Evolutionary conservation across 2,888 invertebrate genomes (phyloP), one percentile per base, ranked within the genome.

Genomic region (Drosophila neonasuta): DNA sequence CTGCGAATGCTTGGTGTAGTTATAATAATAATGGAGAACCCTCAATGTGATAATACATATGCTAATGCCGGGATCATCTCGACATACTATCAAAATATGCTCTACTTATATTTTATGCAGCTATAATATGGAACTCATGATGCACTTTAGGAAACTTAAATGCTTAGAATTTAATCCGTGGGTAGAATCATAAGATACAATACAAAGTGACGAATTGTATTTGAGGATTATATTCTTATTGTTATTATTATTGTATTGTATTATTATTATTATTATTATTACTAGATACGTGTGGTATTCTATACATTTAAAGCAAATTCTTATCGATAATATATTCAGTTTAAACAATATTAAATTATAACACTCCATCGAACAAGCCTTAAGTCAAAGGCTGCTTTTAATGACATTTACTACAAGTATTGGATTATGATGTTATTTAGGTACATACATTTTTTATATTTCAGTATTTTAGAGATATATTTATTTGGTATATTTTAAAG

Each of bases 11-110:
- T 39, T 44, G 55, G 36, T 42, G 29, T 30, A 39, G 49, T 15
- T 70, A 61, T 68, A 57, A 45, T 69, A 57, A 45, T 57, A 48
- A 66, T 36, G 58, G 7, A 0, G 3, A 39, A 39, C 39, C 15
- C 52, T 32, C 17, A 32, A 51, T 56, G 55, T 63, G 46, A 70
- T 58, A 55, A 62, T 68, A 13, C 1, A 41, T 51, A 41, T 51
- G 32, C 50, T 32, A 20, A 34, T 44, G 42, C 5, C 41, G 24
- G 32, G 45, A 46, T 29, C 45, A 61, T 41, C n/a, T 13, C 20
- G 13, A 7, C 10, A 30, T 7, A 30, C 32, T 39, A 39, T 10
- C n/a, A 9, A n/a, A 9, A 45, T 36, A 9, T 15, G 54, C 13
- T 41, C 24, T 30, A 34, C 45, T 58, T 49, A 4, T 20, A 42